phyloP scores from a whole-genome alignment of 2,113 vertebrate species.

The Spizaetus ornatus region DNA sequence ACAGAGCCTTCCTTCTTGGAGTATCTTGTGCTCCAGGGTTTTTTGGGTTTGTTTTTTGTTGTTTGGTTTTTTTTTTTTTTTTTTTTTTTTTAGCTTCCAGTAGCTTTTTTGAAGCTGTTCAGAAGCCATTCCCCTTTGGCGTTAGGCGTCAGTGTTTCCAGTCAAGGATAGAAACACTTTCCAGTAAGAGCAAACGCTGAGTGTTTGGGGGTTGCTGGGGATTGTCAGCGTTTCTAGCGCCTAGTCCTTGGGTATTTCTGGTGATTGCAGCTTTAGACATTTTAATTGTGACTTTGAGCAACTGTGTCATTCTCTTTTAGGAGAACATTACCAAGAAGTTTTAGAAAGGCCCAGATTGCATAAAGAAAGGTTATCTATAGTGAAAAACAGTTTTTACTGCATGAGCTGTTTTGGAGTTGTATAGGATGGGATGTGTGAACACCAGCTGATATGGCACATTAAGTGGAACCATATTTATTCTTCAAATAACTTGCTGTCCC shows the following conservation, averaged over 20 bases:
- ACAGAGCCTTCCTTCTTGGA: background rate
- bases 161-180: background rate
- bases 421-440: background rate
- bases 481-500: background rate
- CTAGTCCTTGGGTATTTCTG: background rate
- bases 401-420: background rate
- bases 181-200: background rate
- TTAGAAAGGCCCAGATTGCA: background rate
- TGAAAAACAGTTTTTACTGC: accelerated
- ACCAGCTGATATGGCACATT: background rate
- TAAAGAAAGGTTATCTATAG: background rate
- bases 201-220: background rate
- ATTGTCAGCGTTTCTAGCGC: background rate
- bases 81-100: background rate
- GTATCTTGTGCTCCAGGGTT: background rate
- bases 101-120: background rate
- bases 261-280: background rate
- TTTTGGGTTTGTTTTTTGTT: too few species aligned
- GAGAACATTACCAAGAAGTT: background rate
- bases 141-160: background rate
- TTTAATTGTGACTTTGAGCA: background rate
- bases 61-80: too few species aligned
- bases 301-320: background rate
- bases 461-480: background rate
- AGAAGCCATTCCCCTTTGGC: background rate